These are phyloP conservation scores for Euspilapteryx auroguttella DNA, from an alignment of 2,888 invertebrate species.

Conservation along the genomic window DNA sequence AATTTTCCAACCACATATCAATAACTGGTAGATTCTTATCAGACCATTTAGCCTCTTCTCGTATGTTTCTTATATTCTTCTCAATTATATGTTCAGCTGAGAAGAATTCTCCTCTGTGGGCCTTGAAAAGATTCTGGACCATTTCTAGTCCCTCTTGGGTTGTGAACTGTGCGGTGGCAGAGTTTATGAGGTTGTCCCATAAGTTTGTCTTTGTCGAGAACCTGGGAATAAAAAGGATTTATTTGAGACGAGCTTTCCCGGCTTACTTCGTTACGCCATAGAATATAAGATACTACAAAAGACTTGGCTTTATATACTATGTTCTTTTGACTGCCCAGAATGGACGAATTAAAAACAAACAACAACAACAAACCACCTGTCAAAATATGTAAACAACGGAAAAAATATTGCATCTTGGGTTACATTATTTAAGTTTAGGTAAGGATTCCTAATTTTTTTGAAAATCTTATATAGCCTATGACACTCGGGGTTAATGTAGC, in stretches of 20 bases:
- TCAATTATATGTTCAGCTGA: conserved; percentile 74
- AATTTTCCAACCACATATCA: conserved; percentile 67
- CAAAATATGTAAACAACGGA: too few species aligned
- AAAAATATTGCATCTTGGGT: too few species aligned
- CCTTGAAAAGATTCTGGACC: conserved; percentile 66
- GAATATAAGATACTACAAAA: too few species aligned
- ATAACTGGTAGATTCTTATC: conserved; percentile 75
- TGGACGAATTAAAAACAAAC: too few species aligned
- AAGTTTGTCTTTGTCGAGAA: conserved; percentile 70
- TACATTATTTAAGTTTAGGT: too few species aligned
- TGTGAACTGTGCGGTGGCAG: conserved; percentile 75
- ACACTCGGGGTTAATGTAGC: too few species aligned
- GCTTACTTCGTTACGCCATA: too few species aligned
- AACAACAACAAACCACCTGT: too few species aligned
- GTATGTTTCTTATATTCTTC: conserved; percentile 71
- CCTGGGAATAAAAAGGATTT: conserved; percentile 37
- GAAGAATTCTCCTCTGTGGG: conserved; percentile 68
- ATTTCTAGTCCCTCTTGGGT: conserved; percentile 73
- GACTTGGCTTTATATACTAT: too few species aligned
- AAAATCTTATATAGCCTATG: conserved; percentile 1
- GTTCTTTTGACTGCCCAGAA: too few species aligned
- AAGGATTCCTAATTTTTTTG: too few species aligned
- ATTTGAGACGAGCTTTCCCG: too few species aligned
- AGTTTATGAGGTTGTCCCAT: conserved; percentile 75
- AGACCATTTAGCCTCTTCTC: conserved; percentile 77